Evolutionary conservation across 2,113 vertebrate species (phyloP).

Genomic region (Nicator chloris): DNA sequence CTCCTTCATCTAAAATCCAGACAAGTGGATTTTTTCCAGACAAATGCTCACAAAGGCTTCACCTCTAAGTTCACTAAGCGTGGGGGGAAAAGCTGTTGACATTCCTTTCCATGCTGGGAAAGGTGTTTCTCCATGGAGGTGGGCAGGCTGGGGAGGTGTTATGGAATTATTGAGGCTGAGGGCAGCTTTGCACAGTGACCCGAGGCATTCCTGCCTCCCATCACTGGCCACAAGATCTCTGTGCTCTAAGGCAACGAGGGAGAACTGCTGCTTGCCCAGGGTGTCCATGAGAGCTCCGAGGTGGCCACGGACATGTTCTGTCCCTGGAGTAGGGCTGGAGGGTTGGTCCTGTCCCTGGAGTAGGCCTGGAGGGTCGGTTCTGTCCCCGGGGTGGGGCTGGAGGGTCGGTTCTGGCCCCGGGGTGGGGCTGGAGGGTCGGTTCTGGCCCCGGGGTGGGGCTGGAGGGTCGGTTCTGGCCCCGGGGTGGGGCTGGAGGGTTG

Average conservation of each 20-base stretch:
- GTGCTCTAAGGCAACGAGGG: accelerated
- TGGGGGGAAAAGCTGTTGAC: background rate
- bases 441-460: background rate
- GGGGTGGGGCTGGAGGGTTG: background rate
- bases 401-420: background rate
- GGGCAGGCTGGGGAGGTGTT: background rate
- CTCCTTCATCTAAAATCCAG: background rate
- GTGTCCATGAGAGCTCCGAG: background rate
- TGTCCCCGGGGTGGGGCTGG: background rate
- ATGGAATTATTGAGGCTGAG: background rate
- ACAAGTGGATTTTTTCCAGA: background rate
- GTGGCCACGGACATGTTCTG: background rate
- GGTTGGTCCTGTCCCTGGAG: too few relatives aligned
- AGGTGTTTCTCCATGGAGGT: accelerated
- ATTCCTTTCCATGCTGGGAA: accelerated
- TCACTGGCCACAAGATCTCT: background rate
- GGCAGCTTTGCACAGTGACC: background rate
- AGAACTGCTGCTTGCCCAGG: background rate
- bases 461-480: background rate
- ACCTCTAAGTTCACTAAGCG: accelerated
- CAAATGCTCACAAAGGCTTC: background rate
- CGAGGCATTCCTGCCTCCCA: background rate
- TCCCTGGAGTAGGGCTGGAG: background rate
- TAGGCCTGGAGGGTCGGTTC: background rate
- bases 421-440: background rate